phyloP scores from a whole-genome alignment of 2,888 invertebrate species.

The Neuroscelio doddi region DNA sequence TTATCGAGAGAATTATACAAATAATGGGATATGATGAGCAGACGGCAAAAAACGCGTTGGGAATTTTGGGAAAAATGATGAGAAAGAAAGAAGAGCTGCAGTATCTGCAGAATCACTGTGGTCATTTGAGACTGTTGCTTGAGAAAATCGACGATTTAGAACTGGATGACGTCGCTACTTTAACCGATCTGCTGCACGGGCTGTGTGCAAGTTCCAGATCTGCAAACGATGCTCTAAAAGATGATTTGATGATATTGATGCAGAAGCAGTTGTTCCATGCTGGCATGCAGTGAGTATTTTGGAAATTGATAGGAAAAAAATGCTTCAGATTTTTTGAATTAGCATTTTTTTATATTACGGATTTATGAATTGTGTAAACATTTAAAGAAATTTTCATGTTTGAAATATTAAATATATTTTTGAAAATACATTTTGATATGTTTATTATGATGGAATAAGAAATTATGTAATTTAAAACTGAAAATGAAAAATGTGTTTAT shows the following conservation, averaged over 20 bases:
- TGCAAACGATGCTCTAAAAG: conserved; percentile 76
- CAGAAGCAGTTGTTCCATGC: conserved; percentile 85
- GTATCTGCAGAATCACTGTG: conserved; percentile 75
- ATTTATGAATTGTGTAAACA: too few species aligned
- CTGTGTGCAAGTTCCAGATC: conserved; percentile 74
- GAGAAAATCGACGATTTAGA: conserved; percentile 85
- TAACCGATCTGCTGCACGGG: conserved; percentile 85
- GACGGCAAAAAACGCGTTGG: conserved; percentile 62
- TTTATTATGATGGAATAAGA: too few species aligned
- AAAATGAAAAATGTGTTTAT: too few species aligned
- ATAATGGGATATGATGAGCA: conserved; percentile 64
- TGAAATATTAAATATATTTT: conserved; percentile 1
- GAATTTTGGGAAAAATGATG: conserved; percentile 61
- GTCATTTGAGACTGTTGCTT: conserved; percentile 78
- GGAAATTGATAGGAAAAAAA: conserved; percentile 13
- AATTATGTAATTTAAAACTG: too few species aligned
- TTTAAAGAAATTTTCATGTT: not conserved
- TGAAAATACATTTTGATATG: too few species aligned
- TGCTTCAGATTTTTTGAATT: conserved; percentile 11
- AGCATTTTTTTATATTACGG: conserved; percentile 14
- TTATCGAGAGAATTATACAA: conserved; percentile 61
- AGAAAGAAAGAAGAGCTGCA: conserved; percentile 55
- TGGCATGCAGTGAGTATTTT: conserved; percentile 72
- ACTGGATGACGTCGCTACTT: conserved; percentile 81
- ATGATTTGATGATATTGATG: conserved; percentile 89